These are phyloP conservation scores for Caenorhabditis tropicalis DNA, from an alignment of 1,140 invertebrate species.

Conservation along the genomic window DNA sequence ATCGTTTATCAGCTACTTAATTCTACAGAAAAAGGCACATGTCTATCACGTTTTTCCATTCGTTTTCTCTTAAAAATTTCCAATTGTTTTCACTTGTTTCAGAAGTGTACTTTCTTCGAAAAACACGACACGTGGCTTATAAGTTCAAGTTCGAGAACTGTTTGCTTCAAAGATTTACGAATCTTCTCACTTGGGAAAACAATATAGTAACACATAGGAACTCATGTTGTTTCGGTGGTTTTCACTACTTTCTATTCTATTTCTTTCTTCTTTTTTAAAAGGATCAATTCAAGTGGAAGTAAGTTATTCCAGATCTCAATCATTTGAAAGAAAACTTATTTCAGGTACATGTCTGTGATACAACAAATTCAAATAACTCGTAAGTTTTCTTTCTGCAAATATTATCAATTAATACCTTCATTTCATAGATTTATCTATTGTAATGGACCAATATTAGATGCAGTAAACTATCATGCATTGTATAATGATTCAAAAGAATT, in stretches of 20 bases:
- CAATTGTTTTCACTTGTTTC: background rate
- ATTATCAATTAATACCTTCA: no score
- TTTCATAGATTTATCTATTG: constrained; percentile 79
- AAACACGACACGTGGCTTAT: background rate
- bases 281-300: background rate
- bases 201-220: background rate
- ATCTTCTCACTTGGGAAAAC: background rate
- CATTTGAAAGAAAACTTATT: background rate
- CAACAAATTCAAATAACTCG: constrained; percentile 43
- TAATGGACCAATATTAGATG: constrained; percentile 81
- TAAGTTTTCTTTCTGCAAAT: background rate
- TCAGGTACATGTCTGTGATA: constrained; percentile 39
- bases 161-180: background rate
- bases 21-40: background rate
- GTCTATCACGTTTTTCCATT: background rate
- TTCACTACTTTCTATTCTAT: background rate
- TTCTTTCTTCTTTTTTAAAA: background rate
- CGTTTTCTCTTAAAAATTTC: background rate
- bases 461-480: constrained; percentile 80
- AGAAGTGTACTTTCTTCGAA: background rate
- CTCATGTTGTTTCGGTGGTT: background rate
- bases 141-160: background rate
- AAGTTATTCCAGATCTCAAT: background rate
- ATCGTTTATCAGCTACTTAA: background rate
- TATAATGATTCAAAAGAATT: constrained; percentile 87